phyloP scores from a whole-genome alignment of 2,797 vertebrate species.

The Thunnus albacares region DNA sequence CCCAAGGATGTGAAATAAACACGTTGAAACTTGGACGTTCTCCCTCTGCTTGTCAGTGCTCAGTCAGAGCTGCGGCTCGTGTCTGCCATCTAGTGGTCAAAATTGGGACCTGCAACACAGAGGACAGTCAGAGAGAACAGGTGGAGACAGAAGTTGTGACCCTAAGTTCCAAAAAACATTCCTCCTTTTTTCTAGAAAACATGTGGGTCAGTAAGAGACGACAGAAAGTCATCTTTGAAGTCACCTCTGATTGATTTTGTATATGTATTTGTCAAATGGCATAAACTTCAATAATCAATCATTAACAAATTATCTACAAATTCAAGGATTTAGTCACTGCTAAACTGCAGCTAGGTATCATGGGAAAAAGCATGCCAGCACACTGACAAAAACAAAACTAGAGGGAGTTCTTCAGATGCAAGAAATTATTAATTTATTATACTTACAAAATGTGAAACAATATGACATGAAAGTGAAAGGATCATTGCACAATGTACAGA shows the following conservation, averaged over 20 bases:
- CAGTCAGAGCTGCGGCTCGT: conserved; percentile 86
- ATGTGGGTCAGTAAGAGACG: no score
- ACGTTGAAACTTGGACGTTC: conserved; percentile 80
- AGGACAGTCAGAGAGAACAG: neutral
- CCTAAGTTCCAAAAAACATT: neutral
- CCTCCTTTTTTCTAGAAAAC: no score
- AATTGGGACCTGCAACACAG: neutral
- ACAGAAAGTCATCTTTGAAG: no score
- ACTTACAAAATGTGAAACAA: no score
- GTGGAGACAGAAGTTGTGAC: neutral
- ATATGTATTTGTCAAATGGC: no score
- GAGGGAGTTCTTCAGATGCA: no score
- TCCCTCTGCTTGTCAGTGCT: conserved; percentile 15
- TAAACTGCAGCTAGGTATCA: no score
- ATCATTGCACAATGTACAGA: neutral
- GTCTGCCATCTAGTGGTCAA: conserved; percentile 76
- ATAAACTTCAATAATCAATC: no score
- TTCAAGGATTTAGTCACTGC: no score
- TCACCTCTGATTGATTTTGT: no score
- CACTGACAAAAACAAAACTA: neutral
- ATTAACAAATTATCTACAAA: no score
- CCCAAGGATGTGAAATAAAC: conserved; percentile 86
- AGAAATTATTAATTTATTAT: no score
- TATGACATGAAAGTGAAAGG: neutral
- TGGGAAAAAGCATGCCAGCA: neutral